Evolutionary conservation across 2,888 invertebrate species (phyloP).

Genomic region (Hymenopus coronatus): DNA sequence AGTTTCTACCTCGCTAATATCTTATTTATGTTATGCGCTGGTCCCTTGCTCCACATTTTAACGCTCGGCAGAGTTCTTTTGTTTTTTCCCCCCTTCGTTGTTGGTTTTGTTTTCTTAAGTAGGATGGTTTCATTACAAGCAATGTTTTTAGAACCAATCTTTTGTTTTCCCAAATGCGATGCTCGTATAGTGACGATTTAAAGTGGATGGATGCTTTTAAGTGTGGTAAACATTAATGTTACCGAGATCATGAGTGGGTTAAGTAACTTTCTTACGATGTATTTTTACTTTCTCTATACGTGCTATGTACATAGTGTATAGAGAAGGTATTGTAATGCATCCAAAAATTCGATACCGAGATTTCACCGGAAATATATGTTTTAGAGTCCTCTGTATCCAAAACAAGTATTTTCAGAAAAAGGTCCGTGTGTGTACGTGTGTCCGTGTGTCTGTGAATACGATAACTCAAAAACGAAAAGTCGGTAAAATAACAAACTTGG

Average conservation of each 20-base stretch:
- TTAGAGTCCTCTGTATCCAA: too few relatives aligned
- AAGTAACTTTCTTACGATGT: background rate
- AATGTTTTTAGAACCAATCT: background rate
- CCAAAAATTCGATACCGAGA: too few relatives aligned
- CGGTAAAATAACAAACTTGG: too few relatives aligned
- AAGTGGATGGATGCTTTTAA: background rate
- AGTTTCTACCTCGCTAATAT: background rate
- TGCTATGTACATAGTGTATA: too few relatives aligned
- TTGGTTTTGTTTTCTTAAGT: background rate
- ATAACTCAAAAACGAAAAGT: too few relatives aligned
- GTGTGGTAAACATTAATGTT: background rate
- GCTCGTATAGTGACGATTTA: background rate
- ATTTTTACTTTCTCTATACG: too few relatives aligned
- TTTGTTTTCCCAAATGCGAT: background rate
- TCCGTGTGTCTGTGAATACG: too few relatives aligned
- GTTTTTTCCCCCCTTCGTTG: background rate
- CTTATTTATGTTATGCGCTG: background rate
- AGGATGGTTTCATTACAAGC: background rate
- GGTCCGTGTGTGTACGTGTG: too few relatives aligned
- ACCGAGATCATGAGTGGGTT: background rate
- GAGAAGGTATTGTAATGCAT: too few relatives aligned
- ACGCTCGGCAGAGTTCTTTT: background rate
- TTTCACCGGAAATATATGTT: too few relatives aligned
- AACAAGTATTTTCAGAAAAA: too few relatives aligned
- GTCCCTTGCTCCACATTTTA: background rate